Conservation (phyloP, 2,113 vertebrate genomes). For the Sinocyclocheilus anshuiensis region DNA sequence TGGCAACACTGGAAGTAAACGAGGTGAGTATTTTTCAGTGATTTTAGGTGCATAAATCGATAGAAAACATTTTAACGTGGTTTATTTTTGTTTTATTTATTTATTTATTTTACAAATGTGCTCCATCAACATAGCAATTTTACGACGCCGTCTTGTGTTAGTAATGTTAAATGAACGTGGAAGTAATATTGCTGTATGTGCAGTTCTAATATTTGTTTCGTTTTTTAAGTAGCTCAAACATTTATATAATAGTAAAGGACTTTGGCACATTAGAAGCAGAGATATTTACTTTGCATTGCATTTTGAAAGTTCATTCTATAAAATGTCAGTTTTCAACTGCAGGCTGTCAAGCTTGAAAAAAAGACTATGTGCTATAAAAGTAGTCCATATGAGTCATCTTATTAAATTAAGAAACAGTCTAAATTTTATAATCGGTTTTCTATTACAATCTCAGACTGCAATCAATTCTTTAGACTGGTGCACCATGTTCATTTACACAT, state of each 20-base stretch:
- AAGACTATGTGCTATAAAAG: background rate
- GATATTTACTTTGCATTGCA: background rate
- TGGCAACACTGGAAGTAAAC: background rate
- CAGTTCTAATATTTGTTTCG: background rate
- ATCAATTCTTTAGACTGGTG: background rate
- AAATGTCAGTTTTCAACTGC: background rate
- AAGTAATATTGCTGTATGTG: background rate
- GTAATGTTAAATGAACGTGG: background rate
- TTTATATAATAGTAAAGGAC: background rate
- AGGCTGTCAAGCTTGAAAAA: background rate
- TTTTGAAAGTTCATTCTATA: background rate
- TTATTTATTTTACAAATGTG: background rate
- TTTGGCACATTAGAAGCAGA: background rate
- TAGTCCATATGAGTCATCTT: background rate
- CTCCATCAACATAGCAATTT: background rate
- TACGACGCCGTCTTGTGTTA: background rate
- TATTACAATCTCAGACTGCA: too few relatives aligned
- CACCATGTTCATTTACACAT: background rate
- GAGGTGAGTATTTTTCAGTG: background rate
- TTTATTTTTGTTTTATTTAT: too few relatives aligned
- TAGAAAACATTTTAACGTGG: background rate
- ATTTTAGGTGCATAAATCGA: background rate
- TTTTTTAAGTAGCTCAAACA: background rate
- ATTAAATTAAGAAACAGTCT: background rate
- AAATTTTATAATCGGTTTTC: too few relatives aligned